Evolutionary conservation across 2,797 vertebrate genomes (phyloP), one percentile per base, ranked within the genome.

Genomic region (Enteromius anoplus): DNA sequence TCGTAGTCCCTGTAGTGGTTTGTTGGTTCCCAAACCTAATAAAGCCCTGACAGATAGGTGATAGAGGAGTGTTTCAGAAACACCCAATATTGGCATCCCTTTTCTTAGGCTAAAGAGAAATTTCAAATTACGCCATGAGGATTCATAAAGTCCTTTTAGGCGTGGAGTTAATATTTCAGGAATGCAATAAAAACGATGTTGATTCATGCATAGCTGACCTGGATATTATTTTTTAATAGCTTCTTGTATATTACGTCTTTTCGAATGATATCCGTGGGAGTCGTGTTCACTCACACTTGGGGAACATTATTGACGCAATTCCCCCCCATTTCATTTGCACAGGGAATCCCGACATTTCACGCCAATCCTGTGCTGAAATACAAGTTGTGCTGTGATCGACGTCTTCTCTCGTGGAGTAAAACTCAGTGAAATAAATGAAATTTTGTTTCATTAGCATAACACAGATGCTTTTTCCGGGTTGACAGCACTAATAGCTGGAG

Each of bases 401-500:
- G 3, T 58, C 73, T 26, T 70, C 51, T 69, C 26, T 58, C 17
- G 42, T 79, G 49, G 34, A 19, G 60, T 82, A 87, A 81, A 66
- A 76, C 53, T 14, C 81, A 85, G 68, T 73, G 69, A 69, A 75
- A 80, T 78, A 81, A 75, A 75, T 73, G 10, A 64, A 73, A 75
- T 86, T 85, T 49, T 32, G 21, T 80, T 66, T 92, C 53, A 90
- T 92, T 92, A 93, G 85, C 88, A 91, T 92, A 86, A 78, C 70
- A 75, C 80, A 82, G 72, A 88, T 60, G 87, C 87, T 87, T 90
- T 85, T 85, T 26, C 26, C 40, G 82, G 86, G 58, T 90, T 89
- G 91, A 90, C 88, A 89, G 85, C 77, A 83, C 86, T 92, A 90
- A 92, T 92, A 91, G 90, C 58, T 84, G 88, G 65, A 80, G 87